Evolutionary conservation across 2,113 vertebrate genomes (phyloP).

Genomic region (Gobio gobio): DNA sequence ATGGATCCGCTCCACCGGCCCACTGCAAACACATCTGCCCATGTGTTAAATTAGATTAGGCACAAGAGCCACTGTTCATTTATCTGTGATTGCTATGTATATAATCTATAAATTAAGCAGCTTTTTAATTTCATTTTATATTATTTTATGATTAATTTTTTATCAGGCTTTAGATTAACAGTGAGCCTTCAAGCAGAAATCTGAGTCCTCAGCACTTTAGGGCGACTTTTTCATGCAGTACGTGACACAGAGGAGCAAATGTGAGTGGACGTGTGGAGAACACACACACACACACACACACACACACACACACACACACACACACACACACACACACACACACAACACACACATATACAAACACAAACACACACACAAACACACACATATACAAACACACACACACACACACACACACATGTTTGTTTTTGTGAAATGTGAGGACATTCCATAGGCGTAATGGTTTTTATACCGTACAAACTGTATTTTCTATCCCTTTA

Average conservation of each 20-base stretch:
- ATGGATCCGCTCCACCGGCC: conserved; percentile 27
- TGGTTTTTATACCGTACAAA: too few relatives aligned
- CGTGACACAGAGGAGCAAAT: not conserved
- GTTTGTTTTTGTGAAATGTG: too few relatives aligned
- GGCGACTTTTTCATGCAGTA: conserved; percentile 24
- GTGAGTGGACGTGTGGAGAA: not conserved
- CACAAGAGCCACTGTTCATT: conserved; percentile 61
- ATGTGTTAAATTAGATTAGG: conserved; percentile 66
- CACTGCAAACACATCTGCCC: conserved; percentile 57
- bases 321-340: too few relatives aligned
- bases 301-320: too few relatives aligned
- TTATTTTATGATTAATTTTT: conserved; percentile 67
- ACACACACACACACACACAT: too few relatives aligned
- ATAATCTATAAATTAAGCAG: conserved; percentile 61
- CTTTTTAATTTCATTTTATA: conserved; percentile 63
- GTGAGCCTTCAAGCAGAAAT: conserved; percentile 59
- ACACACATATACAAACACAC: too few relatives aligned
- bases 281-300: not conserved
- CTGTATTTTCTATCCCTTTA: too few relatives aligned
- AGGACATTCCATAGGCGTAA: too few relatives aligned
- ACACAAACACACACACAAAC: too few relatives aligned
- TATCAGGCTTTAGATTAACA: conserved; percentile 60
- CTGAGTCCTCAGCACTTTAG: conserved; percentile 61
- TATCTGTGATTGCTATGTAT: conserved; percentile 60
- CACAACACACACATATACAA: too few relatives aligned